Evolutionary conservation across 2,113 vertebrate genomes (phyloP), one percentile per base, ranked within the genome.

Genomic region (Oreochromis spilurus): DNA sequence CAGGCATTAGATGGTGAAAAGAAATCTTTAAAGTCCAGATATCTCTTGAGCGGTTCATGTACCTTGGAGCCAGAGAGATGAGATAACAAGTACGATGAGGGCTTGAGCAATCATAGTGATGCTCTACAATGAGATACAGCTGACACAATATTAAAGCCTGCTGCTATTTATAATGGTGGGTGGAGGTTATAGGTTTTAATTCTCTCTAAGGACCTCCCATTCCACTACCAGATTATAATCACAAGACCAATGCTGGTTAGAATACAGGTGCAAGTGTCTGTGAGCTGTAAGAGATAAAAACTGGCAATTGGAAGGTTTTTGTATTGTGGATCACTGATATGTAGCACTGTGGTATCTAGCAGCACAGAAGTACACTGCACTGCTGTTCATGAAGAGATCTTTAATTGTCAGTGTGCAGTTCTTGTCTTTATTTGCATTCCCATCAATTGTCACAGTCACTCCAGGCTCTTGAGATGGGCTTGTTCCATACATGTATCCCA

Each of bases 281-380:
- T 16, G 58, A 65, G n/a, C n/a, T 58, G 2, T 48, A 4, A 65
- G 19, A 21, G 7, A 53, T 34, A 2, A 13, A 84, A 50, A 36
- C 11, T 12, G 1, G 2, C 31, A 43, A 7, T 24, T 26, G 19
- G 0, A 12, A 17, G 86, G 88, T 93, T 84, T 91, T 91, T 91
- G 87, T 85, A 57, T 0, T 34, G 79, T 0, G 55, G 0, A 54
- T 24, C 79, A 77, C 40, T 19, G 53, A 67, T 0, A 2, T 17
- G 79, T 2, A 19, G 52, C 29, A 86, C 84, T 75, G 84, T 86
- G 62, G 53, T 2, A 72, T 6, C 79, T n/a, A 45, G 62, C 84
- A 50, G 79, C 78, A 58, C 78, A 86, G 36, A 86, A 92, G 50
- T 91, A 93, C 14, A 91, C 70, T 13, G 80, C 89, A 82, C 84